Evolutionary conservation across 2,113 vertebrate species (phyloP), one percentile per base, ranked within the genome.

Genomic region (Piaya cayana): DNA sequence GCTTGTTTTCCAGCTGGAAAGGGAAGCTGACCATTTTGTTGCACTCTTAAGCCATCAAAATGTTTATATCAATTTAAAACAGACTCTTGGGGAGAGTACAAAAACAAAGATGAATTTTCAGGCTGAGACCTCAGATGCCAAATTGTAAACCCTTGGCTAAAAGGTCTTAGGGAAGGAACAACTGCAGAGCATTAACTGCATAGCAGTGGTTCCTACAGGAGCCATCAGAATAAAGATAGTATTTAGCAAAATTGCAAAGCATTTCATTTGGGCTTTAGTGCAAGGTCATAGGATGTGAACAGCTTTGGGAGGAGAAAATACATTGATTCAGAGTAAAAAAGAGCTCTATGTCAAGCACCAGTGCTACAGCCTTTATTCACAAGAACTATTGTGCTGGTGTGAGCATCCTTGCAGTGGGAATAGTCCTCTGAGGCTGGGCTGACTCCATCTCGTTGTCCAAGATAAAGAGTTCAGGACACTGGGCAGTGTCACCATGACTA

Each of bases 161-260:
- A 79, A 63, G n/a, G 84, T 72, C 75, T 80, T 74, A 32, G 88
- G 65, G 43, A 6, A 85, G 92, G 55, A 92, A 67, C 11, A 62
- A 69, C 27, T 74, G 77, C 5, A 4, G 15, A 39, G 92, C 80
- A 93, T 96, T 89, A 91, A 91, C 19, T 93, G 80, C 96, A 93
- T 69, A 96, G 83, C 92, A 95, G 92, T 49, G 94, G 94, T 27
- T 95, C 90, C 12, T 89, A 87, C 89, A 37, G 94, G 92, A 97
- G 92, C 92, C 83, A 7, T 36, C 4, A 17, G 95, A 87, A 79
- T 93, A 63, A 93, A 85, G 86, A 43, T 25, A 96, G 92, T 20
- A 17, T 62, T 91, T n/a, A 82, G 86, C 80, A 86, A 69, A 75
- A 85, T 68, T 25, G 76, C 7, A n/a, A 72, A 67, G 87, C 69